Evolutionary conservation across 2,888 invertebrate genomes (phyloP).

Genomic region (Harpagoxenus sublaevis): DNA sequence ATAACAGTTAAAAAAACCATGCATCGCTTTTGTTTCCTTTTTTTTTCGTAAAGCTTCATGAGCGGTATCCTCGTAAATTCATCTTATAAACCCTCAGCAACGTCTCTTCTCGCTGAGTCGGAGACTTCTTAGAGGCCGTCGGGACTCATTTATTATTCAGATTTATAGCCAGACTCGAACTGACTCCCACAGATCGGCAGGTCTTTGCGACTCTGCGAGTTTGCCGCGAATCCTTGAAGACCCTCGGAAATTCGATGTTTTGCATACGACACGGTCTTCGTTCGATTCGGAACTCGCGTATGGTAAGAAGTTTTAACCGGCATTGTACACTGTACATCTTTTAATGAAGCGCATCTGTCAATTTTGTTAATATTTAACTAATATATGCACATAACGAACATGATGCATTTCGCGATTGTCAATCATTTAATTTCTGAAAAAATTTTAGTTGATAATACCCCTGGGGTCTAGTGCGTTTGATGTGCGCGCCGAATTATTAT

Average conservation of each 20-base stretch:
- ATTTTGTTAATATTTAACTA: constrained; percentile 14
- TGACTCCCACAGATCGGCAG: constrained; percentile 86
- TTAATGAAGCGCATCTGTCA: constrained; percentile 73
- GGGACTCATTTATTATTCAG: constrained; percentile 86
- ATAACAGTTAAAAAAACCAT: neutral
- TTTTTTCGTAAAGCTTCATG: constrained; percentile 57
- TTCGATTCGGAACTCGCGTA: constrained; percentile 82
- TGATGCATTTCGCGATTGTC: neutral
- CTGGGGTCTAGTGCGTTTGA: neutral
- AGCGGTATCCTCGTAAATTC: constrained; percentile 83
- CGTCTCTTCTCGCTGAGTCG: constrained; percentile 84
- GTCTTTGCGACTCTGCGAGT: constrained; percentile 81
- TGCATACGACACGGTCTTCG: constrained; percentile 86
- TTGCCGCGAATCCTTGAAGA: constrained; percentile 76
- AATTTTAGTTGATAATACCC: constrained; percentile 9
- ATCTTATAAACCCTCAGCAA: constrained; percentile 83
- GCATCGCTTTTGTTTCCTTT: neutral
- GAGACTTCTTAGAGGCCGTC: constrained; percentile 86
- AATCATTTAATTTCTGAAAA: neutral
- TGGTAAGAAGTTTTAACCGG: constrained; percentile 80
- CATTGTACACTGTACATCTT: constrained; percentile 71
- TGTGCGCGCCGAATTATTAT: constrained; percentile 58
- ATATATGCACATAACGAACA: neutral
- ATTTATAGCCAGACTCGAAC: constrained; percentile 85
- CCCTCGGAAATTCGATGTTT: constrained; percentile 85